A percentile compares a stretch with the other conserved stretches of the same genome.
Evolutionary conservation across 2,113 vertebrate genomes (phyloP).

Genomic region (Crocuta crocuta): DNA sequence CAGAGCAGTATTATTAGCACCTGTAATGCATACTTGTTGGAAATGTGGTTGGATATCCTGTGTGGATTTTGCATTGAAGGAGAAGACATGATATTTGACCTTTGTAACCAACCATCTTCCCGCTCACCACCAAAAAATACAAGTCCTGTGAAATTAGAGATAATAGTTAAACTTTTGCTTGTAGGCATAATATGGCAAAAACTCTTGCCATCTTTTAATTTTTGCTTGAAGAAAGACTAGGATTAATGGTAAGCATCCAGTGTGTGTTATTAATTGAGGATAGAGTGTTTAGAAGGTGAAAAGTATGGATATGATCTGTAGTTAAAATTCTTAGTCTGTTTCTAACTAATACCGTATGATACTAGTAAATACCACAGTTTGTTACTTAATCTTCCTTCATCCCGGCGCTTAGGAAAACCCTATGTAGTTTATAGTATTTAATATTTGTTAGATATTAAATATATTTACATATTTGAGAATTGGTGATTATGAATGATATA

Average conservation of each 20-base stretch:
- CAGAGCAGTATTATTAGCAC: background rate
- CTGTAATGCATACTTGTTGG: background rate
- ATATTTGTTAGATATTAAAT: conserved; percentile 40
- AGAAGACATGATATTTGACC: background rate
- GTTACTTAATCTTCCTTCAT: background rate
- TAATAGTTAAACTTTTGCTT: background rate
- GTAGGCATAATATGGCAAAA: conserved; percentile 8
- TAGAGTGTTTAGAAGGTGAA: conserved; percentile 34
- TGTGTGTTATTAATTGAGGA: conserved; percentile 32
- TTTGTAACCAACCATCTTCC: conserved; percentile 12
- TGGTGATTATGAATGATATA: background rate
- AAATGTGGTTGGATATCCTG: conserved; percentile 2
- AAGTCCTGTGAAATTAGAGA: background rate
- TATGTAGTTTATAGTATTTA: background rate
- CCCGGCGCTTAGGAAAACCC: background rate
- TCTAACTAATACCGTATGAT: background rate
- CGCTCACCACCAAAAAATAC: background rate
- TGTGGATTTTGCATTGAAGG: background rate
- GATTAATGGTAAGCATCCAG: background rate
- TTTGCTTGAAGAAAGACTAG: conserved; percentile 41
- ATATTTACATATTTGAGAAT: background rate
- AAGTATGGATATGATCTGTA: background rate
- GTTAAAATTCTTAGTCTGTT: background rate
- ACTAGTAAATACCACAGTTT: background rate
- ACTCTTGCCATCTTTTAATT: conserved; percentile 10